These are phyloP conservation scores for Teleogryllus oceanicus DNA, from an alignment of 2,888 invertebrate genomes.

Conservation along the genomic window DNA sequence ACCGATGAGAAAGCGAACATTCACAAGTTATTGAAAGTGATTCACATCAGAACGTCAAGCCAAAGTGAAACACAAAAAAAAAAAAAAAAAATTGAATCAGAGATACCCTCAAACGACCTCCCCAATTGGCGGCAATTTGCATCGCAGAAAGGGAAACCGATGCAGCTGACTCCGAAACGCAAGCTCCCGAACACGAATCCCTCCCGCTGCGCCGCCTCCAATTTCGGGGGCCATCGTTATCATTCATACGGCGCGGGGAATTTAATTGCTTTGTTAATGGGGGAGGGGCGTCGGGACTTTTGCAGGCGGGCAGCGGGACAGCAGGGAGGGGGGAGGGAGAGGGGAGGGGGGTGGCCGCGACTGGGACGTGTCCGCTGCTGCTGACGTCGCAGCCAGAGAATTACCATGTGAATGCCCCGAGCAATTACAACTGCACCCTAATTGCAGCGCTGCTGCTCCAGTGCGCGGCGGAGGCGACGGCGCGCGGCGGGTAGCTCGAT, in stretches of 20 bases:
- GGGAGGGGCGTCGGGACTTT: background rate
- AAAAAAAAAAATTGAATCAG: background rate
- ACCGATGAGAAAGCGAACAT: too few relatives aligned
- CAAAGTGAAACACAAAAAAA: background rate
- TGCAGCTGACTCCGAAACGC: background rate
- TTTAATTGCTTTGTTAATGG: constrained; percentile 18
- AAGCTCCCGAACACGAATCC: background rate
- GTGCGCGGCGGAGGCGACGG: background rate
- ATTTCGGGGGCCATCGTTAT: background rate
- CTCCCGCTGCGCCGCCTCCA: background rate
- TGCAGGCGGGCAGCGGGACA: background rate
- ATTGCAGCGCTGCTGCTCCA: background rate
- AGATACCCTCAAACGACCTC: background rate
- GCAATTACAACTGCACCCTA: constrained; percentile 18
- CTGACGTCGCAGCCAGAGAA: background rate
- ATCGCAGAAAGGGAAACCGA: too few relatives aligned
- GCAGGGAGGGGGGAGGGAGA: background rate
- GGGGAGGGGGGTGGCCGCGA: background rate
- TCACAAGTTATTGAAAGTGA: too few relatives aligned
- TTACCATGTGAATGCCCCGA: constrained; percentile 18
- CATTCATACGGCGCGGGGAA: background rate
- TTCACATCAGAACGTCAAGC: too few relatives aligned
- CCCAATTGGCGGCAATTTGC: too few relatives aligned
- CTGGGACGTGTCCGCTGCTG: background rate
- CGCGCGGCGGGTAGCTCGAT: too few relatives aligned